Conservation (phyloP, 2,113 vertebrate genomes). For the Corythornis madagascariensis region DNA sequence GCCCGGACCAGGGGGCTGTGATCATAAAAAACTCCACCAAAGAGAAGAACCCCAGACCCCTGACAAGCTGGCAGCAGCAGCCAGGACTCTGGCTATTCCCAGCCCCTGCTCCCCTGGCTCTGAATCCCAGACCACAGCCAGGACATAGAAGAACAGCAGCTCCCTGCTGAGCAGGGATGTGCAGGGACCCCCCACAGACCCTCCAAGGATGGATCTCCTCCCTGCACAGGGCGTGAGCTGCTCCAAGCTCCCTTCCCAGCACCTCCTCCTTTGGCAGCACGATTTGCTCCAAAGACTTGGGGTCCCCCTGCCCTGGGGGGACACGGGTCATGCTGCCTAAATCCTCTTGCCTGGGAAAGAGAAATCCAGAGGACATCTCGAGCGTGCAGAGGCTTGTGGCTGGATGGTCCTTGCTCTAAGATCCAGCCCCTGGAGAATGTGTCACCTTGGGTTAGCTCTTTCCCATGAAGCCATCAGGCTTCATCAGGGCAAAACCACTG, state of each 20-base stretch:
- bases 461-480: neutral
- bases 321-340: neutral
- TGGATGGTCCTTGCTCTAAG: neutral
- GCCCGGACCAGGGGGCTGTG: accelerated
- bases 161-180: neutral
- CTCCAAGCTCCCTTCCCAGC: neutral
- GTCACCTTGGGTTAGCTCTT: no score
- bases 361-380: no score
- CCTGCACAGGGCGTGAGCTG: neutral
- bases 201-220: neutral
- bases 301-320: neutral
- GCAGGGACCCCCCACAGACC: accelerated
- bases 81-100: neutral
- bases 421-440: neutral
- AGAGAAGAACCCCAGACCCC: neutral
- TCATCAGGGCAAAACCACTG: neutral
- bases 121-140: accelerated
- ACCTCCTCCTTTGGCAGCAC: accelerated
- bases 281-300: neutral
- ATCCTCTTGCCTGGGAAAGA: neutral
- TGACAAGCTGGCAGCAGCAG: neutral
- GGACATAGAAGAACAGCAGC: neutral
- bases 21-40: neutral
- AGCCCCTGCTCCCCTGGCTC: neutral
- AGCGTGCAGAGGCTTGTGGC: neutral